Evolutionary conservation across 1,140 invertebrate species (phyloP).

Genomic region (Pteromalus puparum): DNA sequence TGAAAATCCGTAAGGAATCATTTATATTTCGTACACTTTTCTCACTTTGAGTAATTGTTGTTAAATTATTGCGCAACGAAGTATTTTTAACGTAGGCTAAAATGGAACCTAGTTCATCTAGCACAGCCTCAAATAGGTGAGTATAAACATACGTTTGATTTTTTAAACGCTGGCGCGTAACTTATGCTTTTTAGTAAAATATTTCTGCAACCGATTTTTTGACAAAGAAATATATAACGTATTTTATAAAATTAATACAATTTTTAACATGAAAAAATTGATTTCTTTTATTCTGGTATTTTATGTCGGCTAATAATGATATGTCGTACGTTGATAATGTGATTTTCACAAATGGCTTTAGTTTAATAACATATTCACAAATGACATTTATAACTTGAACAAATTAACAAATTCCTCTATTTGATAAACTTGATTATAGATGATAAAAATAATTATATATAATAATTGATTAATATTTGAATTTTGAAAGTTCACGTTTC

Average conservation of each 20-base stretch:
- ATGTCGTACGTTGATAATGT: too few species aligned
- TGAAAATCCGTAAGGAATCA: neutral
- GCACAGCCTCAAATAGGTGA: slow-evolving; percentile 13
- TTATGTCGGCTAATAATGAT: too few species aligned
- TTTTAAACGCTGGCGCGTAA: neutral
- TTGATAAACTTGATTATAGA: too few species aligned
- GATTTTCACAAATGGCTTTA: too few species aligned
- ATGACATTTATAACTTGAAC: too few species aligned
- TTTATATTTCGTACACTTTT: neutral
- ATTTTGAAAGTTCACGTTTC: too few species aligned
- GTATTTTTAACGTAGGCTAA: slow-evolving; percentile 12
- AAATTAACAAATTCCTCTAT: too few species aligned
- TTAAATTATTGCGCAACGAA: slow-evolving; percentile 13
- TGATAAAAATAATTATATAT: too few species aligned
- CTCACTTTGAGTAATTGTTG: neutral
- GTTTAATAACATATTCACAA: too few species aligned
- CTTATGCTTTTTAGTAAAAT: neutral
- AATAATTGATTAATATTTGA: too few species aligned
- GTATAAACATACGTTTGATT: neutral
- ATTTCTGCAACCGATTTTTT: neutral
- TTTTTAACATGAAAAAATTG: neutral
- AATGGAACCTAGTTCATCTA: neutral
- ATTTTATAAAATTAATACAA: too few species aligned
- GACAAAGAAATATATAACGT: neutral
- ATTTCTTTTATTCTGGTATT: neutral